A percentile compares a stretch with the other conserved stretches of the same genome.
Evolutionary conservation across 92 coral and sea anemone genomes (phyloP).

Genomic region (Parazoanthus atlanticus): DNA sequence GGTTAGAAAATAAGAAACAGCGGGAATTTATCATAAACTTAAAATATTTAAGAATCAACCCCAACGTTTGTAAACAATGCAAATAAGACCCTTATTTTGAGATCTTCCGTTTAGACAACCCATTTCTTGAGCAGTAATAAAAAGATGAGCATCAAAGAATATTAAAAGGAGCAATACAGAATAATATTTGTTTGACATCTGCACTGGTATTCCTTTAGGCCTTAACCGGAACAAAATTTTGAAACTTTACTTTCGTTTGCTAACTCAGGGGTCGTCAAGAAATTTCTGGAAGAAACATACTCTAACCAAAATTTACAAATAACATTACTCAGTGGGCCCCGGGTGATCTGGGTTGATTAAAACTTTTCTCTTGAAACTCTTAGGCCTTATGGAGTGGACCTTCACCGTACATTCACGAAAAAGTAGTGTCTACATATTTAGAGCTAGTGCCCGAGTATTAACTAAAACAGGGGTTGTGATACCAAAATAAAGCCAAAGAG

Average conservation of each 20-base stretch:
- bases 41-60: background rate
- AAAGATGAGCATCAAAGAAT: background rate
- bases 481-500: background rate
- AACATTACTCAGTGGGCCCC: background rate
- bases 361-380: background rate
- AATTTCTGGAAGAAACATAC: background rate
- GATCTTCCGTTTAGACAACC: background rate
- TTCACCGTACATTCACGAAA: background rate
- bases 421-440: too few species aligned
- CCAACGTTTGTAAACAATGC: background rate
- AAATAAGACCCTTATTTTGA: too few species aligned
- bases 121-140: background rate
- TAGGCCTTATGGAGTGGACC: background rate
- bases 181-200: background rate
- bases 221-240: background rate
- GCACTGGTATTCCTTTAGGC: background rate
- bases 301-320: background rate
- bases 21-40: background rate
- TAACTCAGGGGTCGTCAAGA: background rate
- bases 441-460: too few species aligned
- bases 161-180: background rate
- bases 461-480: background rate
- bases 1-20: background rate
- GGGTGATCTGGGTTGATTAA: background rate
- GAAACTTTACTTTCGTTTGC: background rate